Evolutionary conservation across 2,888 invertebrate species (phyloP).

Genomic region (Leucophora obtusa): DNA sequence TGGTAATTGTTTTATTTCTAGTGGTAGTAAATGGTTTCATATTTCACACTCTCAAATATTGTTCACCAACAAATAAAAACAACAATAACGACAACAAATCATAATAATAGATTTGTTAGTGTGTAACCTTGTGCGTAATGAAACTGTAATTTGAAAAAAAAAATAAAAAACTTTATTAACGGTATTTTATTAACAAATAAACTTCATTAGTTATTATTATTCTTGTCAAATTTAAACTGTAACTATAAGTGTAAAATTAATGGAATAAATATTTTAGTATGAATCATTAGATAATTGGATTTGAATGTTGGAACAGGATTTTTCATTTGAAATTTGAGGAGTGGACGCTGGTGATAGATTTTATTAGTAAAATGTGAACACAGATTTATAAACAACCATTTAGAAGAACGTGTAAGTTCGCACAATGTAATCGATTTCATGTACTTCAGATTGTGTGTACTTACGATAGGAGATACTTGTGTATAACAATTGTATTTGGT

Average conservation of each 20-base stretch:
- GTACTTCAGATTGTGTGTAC: too few relatives aligned
- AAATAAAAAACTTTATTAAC: slow-evolving; percentile 29
- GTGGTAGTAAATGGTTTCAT: slow-evolving; percentile 41
- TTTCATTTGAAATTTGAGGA: too few relatives aligned
- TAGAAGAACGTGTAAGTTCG: too few relatives aligned
- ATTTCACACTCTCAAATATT: slow-evolving; percentile 59
- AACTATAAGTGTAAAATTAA: neutral
- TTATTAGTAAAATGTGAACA: too few relatives aligned
- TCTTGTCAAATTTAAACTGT: slow-evolving; percentile 5
- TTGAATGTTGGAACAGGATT: too few relatives aligned
- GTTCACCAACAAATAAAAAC: slow-evolving; percentile 5
- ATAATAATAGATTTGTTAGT: slow-evolving; percentile 40
- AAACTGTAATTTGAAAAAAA: slow-evolving; percentile 40
- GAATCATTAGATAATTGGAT: too few relatives aligned
- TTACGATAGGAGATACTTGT: too few relatives aligned
- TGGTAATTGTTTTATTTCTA: slow-evolving; percentile 57
- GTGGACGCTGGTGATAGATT: too few relatives aligned
- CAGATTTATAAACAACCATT: too few relatives aligned
- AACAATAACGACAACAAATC: slow-evolving; percentile 13
- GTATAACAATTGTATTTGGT: too few relatives aligned
- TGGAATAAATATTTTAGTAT: neutral
- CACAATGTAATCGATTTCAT: too few relatives aligned
- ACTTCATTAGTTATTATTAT: slow-evolving; percentile 29
- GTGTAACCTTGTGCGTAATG: slow-evolving; percentile 62
- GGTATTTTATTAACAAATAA: slow-evolving; percentile 51